These are phyloP conservation scores for Gymnoscopelus braueri DNA, from an alignment of 2,797 vertebrate genomes.

Conservation along the genomic window DNA sequence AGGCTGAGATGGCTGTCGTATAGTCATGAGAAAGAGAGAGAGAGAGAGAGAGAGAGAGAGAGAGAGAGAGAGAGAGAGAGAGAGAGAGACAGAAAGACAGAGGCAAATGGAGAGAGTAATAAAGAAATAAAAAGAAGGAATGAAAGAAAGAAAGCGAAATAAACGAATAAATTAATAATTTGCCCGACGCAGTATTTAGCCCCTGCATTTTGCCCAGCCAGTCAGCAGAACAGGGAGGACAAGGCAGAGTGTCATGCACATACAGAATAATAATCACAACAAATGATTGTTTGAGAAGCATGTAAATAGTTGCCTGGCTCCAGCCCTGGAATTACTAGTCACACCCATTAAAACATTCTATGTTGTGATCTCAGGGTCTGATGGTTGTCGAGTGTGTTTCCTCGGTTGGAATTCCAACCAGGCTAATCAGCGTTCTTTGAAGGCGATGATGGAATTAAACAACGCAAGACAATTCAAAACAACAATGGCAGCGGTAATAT, in stretches of 20 bases:
- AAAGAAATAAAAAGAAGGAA: constrained; percentile 1
- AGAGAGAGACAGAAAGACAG: neutral
- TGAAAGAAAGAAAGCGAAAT: too few relatives aligned
- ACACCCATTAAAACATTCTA: too few relatives aligned
- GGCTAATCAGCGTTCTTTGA: too few relatives aligned
- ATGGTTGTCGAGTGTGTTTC: too few relatives aligned
- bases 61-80: neutral
- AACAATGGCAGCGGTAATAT: neutral
- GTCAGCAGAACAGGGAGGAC: neutral
- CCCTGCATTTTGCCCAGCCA: too few relatives aligned
- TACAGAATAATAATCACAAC: neutral
- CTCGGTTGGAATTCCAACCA: too few relatives aligned
- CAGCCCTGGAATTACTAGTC: too few relatives aligned
- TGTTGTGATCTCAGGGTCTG: too few relatives aligned
- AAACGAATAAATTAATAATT: too few relatives aligned
- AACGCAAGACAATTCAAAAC: neutral
- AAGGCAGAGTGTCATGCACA: neutral
- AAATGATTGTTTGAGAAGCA: too few relatives aligned
- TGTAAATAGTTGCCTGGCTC: too few relatives aligned
- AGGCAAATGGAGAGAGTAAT: neutral
- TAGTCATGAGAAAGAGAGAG: neutral
- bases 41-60: constrained; percentile 3
- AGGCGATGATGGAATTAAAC: neutral
- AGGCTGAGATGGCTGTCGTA: constrained; percentile 37
- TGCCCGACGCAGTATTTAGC: too few relatives aligned